Percentiles rank a stretch among this genome's conserved stretches.
phyloP scores from a whole-genome alignment of 2,888 invertebrate genomes.

The Andrena praecox region DNA sequence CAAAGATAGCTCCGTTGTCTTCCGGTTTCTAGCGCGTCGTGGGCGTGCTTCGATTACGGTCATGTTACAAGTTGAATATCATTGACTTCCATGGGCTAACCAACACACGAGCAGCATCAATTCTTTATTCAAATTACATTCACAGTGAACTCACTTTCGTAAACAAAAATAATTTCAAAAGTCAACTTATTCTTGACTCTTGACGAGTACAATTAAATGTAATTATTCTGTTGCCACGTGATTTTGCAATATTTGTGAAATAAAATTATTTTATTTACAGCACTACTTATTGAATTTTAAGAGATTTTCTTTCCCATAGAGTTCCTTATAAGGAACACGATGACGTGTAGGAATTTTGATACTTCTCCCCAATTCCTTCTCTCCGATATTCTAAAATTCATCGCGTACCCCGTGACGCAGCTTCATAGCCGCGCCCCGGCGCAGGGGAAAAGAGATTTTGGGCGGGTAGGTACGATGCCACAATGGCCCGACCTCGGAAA shows the following conservation, averaged over 20 bases:
- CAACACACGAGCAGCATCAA: background rate
- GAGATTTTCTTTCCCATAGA: background rate
- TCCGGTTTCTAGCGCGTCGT: conserved; percentile 31
- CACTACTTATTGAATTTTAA: background rate
- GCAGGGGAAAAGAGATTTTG: conserved; percentile 35
- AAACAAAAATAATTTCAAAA: too few species aligned
- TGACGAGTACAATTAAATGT: background rate
- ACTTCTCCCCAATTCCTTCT: background rate
- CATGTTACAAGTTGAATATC: conserved; percentile 4
- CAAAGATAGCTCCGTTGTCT: conserved; percentile 49
- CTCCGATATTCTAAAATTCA: background rate
- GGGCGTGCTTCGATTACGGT: conserved; percentile 20
- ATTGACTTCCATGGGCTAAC: background rate
- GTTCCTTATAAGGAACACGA: background rate
- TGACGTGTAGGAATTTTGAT: background rate
- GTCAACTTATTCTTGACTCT: too few species aligned
- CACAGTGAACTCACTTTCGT: too few species aligned
- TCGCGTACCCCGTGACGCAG: background rate
- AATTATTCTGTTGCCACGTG: background rate
- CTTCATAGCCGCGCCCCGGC: background rate
- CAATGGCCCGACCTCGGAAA: conserved; percentile 49
- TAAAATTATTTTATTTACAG: too few species aligned
- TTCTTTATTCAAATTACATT: background rate
- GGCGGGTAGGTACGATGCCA: conserved; percentile 7
- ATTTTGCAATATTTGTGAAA: too few species aligned